Evolutionary conservation across 1,140 invertebrate genomes (phyloP).

Genomic region (Harpegnathos saltator): DNA sequence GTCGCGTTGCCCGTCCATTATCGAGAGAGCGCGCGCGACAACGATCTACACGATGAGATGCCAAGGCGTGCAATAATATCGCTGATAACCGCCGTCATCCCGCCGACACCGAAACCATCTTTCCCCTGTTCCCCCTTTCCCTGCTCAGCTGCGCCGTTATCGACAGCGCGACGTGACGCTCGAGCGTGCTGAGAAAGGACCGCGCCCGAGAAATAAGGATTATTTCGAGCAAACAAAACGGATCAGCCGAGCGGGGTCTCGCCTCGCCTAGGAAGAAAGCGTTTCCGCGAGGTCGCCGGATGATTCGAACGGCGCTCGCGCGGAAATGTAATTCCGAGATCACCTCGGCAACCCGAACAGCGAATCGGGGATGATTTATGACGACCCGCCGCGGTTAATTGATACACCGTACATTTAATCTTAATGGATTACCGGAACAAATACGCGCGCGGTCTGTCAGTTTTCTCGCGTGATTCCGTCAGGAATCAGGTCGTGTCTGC

Average conservation of each 20-base stretch:
- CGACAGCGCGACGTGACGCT: background rate
- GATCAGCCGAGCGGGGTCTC: background rate
- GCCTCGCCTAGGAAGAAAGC: too few relatives aligned
- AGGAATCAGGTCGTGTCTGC: too few relatives aligned
- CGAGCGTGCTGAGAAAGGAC: background rate
- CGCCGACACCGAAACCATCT: conserved; percentile 34
- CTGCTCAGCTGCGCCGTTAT: conserved; percentile 9
- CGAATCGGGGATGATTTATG: conserved; percentile 11
- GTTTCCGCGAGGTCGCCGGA: background rate
- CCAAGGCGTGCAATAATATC: conserved; percentile 53
- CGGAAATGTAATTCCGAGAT: background rate
- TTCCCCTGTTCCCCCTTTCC: too few relatives aligned
- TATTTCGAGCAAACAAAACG: background rate
- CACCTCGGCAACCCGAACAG: background rate
- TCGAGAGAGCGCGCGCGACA: conserved; percentile 55
- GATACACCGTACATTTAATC: conserved; percentile 6
- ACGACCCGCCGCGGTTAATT: background rate
- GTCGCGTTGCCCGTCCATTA: conserved; percentile 67
- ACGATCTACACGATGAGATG: conserved; percentile 58
- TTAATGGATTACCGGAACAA: conserved; percentile 20
- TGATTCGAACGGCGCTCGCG: too few relatives aligned
- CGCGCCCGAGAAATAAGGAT: background rate
- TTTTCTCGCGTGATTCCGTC: background rate
- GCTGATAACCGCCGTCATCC: conserved; percentile 59
- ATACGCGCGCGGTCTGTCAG: conserved; percentile 10